A percentile compares a stretch with the other conserved stretches of the same genome.
These are phyloP conservation scores for Agrilus biguttatus DNA, from an alignment of 2,888 invertebrate species.

Conservation along the genomic window DNA sequence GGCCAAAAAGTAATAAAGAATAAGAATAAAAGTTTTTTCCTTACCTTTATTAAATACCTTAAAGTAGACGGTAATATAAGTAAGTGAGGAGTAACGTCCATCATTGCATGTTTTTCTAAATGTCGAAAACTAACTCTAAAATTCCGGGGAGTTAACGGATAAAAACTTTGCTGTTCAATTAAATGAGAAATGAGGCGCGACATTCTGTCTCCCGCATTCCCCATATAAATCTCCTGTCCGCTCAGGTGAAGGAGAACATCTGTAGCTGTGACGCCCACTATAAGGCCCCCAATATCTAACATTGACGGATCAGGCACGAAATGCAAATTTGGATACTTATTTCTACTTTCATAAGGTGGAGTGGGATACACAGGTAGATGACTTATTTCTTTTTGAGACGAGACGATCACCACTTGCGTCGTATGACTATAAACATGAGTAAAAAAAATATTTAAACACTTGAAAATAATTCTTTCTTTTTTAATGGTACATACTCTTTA, in stretches of 20 bases:
- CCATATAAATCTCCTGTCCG: constrained; percentile 50
- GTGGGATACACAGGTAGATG: constrained; percentile 74
- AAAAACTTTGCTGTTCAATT: constrained; percentile 62
- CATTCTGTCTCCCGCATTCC: constrained; percentile 43
- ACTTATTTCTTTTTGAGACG: constrained; percentile 65
- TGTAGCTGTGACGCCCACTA: constrained; percentile 65
- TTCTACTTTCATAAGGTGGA: constrained; percentile 49
- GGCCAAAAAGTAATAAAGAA: too few relatives aligned
- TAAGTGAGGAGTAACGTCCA: constrained; percentile 65
- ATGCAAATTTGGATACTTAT: constrained; percentile 45
- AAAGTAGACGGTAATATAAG: constrained; percentile 76
- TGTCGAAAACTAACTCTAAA: constrained; percentile 55
- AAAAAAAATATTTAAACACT: background rate
- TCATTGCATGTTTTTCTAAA: constrained; percentile 54
- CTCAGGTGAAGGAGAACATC: constrained; percentile 75
- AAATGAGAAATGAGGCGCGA: constrained; percentile 62
- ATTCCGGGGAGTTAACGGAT: constrained; percentile 68
- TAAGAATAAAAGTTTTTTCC: too few relatives aligned
- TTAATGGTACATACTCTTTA: constrained; percentile 32
- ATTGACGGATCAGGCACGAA: constrained; percentile 71
- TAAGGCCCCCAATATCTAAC: constrained; percentile 59
- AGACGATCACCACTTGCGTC: constrained; percentile 50
- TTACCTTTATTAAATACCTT: constrained; percentile 66
- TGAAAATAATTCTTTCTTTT: background rate
- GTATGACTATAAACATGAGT: constrained; percentile 1